Evolutionary conservation across 2,797 vertebrate species (phyloP), one percentile per base, ranked within the genome.

Genomic region (Cyclura pinguis): DNA sequence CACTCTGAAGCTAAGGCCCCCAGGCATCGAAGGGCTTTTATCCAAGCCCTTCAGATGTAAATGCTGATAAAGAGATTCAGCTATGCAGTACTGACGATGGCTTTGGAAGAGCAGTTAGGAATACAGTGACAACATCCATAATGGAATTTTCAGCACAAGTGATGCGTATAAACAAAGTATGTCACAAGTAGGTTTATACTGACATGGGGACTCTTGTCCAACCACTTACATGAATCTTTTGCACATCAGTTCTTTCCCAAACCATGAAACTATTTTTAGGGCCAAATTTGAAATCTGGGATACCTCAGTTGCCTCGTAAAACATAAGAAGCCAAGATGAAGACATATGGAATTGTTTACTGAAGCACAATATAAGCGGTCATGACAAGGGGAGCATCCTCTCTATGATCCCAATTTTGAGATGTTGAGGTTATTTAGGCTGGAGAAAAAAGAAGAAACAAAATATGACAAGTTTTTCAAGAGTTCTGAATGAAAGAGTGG

Each of bases 11-110:
- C 6, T 57, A 5, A 0, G 55, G 0, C 77, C 32, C 84, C 22
- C 64, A 86, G 86, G 16, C 0, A 86, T 47, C 0, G 29, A 2
- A 16, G 12, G 80, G 47, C 74, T 93, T 64, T 27, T 4, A 85
- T 32, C 73, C 55, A 92, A 90, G 10, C 20, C 32, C 50, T 52
- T 14, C 90, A 27, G 22, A 89, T 7, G 77, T 74, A 38, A n/a
- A 29, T 69, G 35, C 84, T 85, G 2, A 87, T 5, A 89, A 89
- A 81, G 92, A 6, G 38, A 84, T 72, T 93, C 35, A 91, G 20
- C 42, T 55, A 72, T 84, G 74, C 62, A 67, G 4, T 29, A 32
- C 32, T 35, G 10, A 91, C 59, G 35, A 84, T 78, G 73, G 50
- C 35, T 84, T 52, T 27, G 32, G 50, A 88, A 69, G 32, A 69